Evolutionary conservation across 2,797 vertebrate species (phyloP).

Genomic region (Chloroceryle amazona): DNA sequence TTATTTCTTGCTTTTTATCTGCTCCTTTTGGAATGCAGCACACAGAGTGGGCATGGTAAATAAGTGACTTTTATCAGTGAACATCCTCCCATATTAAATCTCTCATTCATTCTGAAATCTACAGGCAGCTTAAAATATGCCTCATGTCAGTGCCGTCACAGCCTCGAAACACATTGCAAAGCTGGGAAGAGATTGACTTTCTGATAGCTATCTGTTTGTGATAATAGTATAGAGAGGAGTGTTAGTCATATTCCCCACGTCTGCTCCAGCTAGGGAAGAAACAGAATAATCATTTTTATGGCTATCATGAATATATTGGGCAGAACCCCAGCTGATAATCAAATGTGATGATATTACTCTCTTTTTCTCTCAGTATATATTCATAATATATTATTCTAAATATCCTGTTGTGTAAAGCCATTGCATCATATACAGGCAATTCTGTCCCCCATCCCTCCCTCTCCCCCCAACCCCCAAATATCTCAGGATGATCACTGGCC

Average conservation of each 20-base stretch:
- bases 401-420: background rate
- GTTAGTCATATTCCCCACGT: background rate
- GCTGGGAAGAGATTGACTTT: background rate
- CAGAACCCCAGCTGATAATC: constrained; percentile 12
- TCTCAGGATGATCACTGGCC: background rate
- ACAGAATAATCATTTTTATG: background rate
- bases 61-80: constrained; percentile 22
- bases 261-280: background rate
- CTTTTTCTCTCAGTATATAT: background rate
- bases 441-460: too few relatives aligned
- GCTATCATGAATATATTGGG: background rate
- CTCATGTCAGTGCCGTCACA: background rate
- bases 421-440: background rate
- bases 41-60: background rate
- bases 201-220: constrained; percentile 5
- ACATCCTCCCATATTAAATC: constrained; percentile 6
- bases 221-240: background rate
- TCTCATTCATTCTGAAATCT: constrained; percentile 18
- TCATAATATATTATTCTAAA: constrained; percentile 9
- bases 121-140: constrained; percentile 7
- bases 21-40: background rate
- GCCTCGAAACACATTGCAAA: background rate
- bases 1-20: background rate
- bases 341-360: accelerated
- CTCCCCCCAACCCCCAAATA: background rate